Conservation (phyloP, 2,797 vertebrate species). For the Poecilia wingei region DNA sequence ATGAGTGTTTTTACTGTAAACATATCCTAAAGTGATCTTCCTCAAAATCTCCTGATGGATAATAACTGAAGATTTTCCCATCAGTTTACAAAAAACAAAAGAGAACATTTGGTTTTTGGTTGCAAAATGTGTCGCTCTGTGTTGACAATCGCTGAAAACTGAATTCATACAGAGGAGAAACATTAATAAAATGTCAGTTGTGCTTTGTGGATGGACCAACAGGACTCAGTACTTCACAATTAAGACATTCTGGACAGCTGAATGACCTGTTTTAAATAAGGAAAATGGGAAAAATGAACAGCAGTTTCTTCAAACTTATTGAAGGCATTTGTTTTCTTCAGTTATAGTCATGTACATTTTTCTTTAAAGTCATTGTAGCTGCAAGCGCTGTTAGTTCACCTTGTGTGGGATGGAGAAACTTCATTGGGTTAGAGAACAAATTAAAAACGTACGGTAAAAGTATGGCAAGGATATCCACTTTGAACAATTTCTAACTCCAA, state of each 20-base stretch:
- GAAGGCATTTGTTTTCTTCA: conserved; percentile 5
- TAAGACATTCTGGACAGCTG: conserved; percentile 48
- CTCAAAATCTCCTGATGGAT: conserved; percentile 23
- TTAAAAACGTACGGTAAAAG: background rate
- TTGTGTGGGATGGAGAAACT: conserved; percentile 18
- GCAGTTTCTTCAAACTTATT: conserved; percentile 39
- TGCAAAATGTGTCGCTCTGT: conserved; percentile 15
- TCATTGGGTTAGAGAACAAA: conserved; percentile 40
- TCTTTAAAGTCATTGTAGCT: conserved; percentile 37
- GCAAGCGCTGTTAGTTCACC: conserved; percentile 52
- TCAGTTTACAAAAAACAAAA: conserved; percentile 45
- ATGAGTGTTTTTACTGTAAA: conserved; percentile 67
- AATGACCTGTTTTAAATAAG: conserved; percentile 40
- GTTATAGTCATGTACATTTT: conserved; percentile 52
- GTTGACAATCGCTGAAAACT: conserved; percentile 16
- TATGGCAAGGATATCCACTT: conserved; percentile 32
- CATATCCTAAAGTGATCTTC: conserved; percentile 52
- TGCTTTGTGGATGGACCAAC: conserved; percentile 52
- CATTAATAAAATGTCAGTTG: conserved; percentile 7
- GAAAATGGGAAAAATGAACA: conserved; percentile 59
- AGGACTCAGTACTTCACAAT: conserved; percentile 40
- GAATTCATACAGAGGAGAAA: conserved; percentile 24
- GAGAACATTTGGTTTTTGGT: conserved; percentile 21
- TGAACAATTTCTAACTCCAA: conserved; percentile 50
- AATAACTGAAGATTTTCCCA: conserved; percentile 26